Evolutionary conservation across 1,140 invertebrate genomes (phyloP).

Genomic region (Megalopta genalis): DNA sequence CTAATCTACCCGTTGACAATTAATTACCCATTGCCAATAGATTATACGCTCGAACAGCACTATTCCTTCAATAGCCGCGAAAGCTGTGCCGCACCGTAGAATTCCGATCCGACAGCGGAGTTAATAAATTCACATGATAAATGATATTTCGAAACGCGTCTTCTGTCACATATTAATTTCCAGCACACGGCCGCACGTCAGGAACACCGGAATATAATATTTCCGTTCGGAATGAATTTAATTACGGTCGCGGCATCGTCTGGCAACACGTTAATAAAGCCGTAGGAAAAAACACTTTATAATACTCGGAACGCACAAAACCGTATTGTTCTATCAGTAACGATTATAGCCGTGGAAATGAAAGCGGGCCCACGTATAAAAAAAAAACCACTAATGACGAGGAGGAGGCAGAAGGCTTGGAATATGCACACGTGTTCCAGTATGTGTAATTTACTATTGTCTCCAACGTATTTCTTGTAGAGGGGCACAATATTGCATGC

Average conservation of each 20-base stretch:
- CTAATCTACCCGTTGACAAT: too few relatives aligned
- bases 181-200: too few relatives aligned
- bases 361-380: not conserved
- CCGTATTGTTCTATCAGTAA: not conserved
- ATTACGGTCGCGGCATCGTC: not conserved
- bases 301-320: not conserved
- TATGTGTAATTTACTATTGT: slow-evolving; percentile 10
- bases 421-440: not conserved
- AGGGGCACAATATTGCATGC: not conserved
- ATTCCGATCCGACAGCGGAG: too few relatives aligned
- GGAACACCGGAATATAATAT: not conserved
- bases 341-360: not conserved
- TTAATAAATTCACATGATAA: too few relatives aligned
- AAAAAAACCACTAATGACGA: slow-evolving; percentile 4
- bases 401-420: too few relatives aligned
- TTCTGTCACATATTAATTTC: too few relatives aligned
- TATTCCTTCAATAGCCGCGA: too few relatives aligned
- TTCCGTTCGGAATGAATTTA: not conserved
- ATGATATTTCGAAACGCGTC: too few relatives aligned
- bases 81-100: too few relatives aligned
- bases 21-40: too few relatives aligned
- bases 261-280: not conserved
- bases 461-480: not conserved
- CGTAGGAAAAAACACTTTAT: not conserved
- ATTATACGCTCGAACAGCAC: too few relatives aligned